Percentiles rank a stretch among this genome's conserved stretches.
Evolutionary conservation across 2,797 vertebrate species (phyloP).

Genomic region (Helostoma temminkii): DNA sequence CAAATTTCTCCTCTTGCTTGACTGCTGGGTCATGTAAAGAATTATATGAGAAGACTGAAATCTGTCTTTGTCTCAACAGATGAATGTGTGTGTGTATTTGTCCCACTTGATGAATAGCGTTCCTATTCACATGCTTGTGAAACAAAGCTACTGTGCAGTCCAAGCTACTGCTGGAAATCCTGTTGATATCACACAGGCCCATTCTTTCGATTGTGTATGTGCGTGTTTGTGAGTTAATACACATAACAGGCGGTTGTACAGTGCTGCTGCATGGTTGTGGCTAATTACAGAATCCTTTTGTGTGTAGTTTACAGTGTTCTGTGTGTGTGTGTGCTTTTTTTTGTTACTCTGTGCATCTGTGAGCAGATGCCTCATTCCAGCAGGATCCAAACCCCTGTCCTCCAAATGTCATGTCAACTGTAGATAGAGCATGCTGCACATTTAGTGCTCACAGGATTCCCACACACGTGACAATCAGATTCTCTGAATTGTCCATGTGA

Average conservation of each 20-base stretch:
- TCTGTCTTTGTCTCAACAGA: conserved; percentile 66
- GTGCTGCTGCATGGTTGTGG: conserved; percentile 60
- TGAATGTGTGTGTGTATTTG: conserved; percentile 53
- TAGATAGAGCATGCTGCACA: conserved; percentile 25
- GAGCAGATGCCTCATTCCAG: conserved; percentile 39
- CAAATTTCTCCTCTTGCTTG: conserved; percentile 38
- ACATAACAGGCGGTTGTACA: conserved; percentile 66
- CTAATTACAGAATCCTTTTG: conserved; percentile 74
- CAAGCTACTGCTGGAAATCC: conserved; percentile 80
- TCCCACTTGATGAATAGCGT: conserved; percentile 68
- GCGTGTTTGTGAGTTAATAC: conserved; percentile 58
- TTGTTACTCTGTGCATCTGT: conserved; percentile 14
- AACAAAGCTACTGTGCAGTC: conserved; percentile 75
- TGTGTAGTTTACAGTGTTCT: conserved; percentile 58
- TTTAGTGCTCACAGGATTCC: conserved; percentile 9
- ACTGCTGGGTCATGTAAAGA: conserved; percentile 57
- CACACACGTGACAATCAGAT: neutral
- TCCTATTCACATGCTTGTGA: conserved; percentile 73
- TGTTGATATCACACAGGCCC: conserved; percentile 79
- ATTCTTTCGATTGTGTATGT: conserved; percentile 68
- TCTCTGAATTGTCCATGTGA: neutral
- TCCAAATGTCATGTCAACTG: conserved; percentile 52
- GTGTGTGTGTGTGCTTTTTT: conserved; percentile 33
- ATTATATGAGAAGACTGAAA: conserved; percentile 61
- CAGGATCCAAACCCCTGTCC: conserved; percentile 41